Percentiles rank a stretch among this genome's conserved stretches.
Evolutionary conservation across 2,888 invertebrate genomes (phyloP).

Genomic region (Caprella mutica): DNA sequence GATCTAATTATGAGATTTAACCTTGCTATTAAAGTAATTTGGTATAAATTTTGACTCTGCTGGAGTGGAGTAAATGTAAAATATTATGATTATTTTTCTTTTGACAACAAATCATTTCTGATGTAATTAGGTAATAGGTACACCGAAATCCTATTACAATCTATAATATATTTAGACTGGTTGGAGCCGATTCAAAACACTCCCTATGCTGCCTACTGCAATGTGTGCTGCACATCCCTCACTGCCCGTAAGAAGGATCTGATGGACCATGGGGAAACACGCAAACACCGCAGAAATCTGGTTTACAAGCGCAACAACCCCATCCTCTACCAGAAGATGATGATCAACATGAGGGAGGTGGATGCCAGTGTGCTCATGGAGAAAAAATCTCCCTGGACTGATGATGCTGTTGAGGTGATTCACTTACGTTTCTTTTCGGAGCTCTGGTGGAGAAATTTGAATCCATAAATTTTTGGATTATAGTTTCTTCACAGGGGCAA

Average conservation of each 20-base stretch:
- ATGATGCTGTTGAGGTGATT: background rate
- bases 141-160: too few relatives aligned
- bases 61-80: too few relatives aligned
- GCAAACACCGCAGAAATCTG: constrained; percentile 3
- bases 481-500: too few relatives aligned
- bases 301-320: constrained; percentile 7
- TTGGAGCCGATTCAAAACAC: constrained; percentile 6
- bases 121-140: too few relatives aligned
- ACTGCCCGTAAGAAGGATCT: constrained; percentile 8
- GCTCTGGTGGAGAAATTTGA: too few relatives aligned
- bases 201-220: constrained; percentile 7
- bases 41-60: too few relatives aligned
- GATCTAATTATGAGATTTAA: too few relatives aligned
- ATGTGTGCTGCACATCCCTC: constrained; percentile 9
- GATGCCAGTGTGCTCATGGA: constrained; percentile 8
- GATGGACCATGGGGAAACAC: constrained; percentile 7
- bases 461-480: too few relatives aligned
- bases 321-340: constrained; percentile 6
- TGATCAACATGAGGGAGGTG: constrained; percentile 3
- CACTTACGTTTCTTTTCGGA: background rate
- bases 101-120: too few relatives aligned
- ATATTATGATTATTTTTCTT: too few relatives aligned
- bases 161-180: constrained; percentile 7
- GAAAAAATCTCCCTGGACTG: background rate
- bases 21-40: too few relatives aligned